Base-by-base conservation (phyloP, 2,888 invertebrate species). In the Schrankia costaestrigalis region DNA sequence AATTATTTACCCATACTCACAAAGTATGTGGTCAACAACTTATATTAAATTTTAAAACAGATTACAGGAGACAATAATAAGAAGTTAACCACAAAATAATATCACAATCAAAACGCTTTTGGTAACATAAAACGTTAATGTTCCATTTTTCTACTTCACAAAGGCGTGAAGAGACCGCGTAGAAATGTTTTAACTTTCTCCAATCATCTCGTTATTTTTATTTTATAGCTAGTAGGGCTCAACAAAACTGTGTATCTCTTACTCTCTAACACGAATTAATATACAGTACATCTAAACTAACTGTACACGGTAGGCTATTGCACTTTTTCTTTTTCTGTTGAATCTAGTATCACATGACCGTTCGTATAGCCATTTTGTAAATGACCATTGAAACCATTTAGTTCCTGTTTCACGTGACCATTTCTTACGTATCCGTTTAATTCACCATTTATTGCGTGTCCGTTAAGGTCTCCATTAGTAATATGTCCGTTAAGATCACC, bases 261-360 rank as follows among this genome's bases (percentile, higher is more conserved):
- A 41, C 30, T 40, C 43, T 50, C 42, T 25, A 36, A 44, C 41
- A 46, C 45, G 18, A 39, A 42, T 46, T 38, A 28, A 42, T 35
- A 56, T 41, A 48, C n/a, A 46, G 35, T 53, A 39, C 35, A 52
- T 26, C 30, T 57, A 56, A 41, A 34, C 39, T 56, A 56, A 31
- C 38, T 34, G 33, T 39, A 37, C 24, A 36, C 23, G 43, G 17
- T 28, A 32, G 45, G 45, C 61, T 85, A 85, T 65, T 80, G 85
- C 50, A 76, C 54, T 66, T 85, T 85, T 62, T 78, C 73, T 62
- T 85, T 85, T 12, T 64, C 68, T 63, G 64, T 64, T 21, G 47
- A 31, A 23, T 57, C 55, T 31, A 60, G 62, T 40, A 51, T 45
- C 36, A 64, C 44, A 28, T 67, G 62, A 22, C 74, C 68, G 42